Conservation (phyloP, 35 echinoderm and acorn worm genomes). For the Ophioderma brevispina region DNA sequence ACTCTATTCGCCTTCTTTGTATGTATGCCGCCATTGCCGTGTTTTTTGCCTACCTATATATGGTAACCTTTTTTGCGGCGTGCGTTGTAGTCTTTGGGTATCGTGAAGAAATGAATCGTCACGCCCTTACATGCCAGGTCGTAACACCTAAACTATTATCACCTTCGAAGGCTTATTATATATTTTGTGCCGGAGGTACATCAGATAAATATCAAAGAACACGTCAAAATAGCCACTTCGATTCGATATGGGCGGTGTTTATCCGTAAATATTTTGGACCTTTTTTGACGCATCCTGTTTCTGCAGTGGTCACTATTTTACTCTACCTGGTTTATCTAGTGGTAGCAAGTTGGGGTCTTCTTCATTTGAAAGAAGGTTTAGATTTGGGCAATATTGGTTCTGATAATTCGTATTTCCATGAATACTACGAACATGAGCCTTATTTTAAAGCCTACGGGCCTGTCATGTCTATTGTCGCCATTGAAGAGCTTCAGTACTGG, state of each 20-base stretch:
- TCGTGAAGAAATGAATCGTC: constrained; percentile 26
- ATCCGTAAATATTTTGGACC: constrained; percentile 33
- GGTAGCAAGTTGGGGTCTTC: constrained; percentile 30
- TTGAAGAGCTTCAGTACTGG: constrained; percentile 24
- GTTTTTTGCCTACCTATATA: constrained; percentile 56
- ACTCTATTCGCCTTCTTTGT: constrained; percentile 49
- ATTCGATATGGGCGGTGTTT: not conserved
- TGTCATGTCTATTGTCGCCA: constrained; percentile 21
- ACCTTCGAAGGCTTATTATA: not conserved
- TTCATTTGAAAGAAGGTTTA: constrained; percentile 34
- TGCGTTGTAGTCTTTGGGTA: constrained; percentile 36
- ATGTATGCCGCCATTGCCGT: constrained; percentile 42
- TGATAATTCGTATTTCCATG: constrained; percentile 27
- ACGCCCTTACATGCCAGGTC: not conserved
- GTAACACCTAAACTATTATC: not conserved
- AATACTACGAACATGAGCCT: not conserved
- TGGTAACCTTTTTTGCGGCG: constrained; percentile 54
- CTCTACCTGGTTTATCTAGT: constrained; percentile 40
- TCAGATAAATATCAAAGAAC: not conserved
- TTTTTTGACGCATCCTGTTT: not conserved
- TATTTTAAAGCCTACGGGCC: constrained; percentile 31
- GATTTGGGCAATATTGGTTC: constrained; percentile 29
- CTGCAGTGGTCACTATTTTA: not conserved
- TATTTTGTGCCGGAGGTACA: not conserved
- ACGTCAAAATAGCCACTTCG: not conserved